These are phyloP conservation scores for Trichechus manatus DNA, from an alignment of 2,113 vertebrate genomes.

Conservation along the genomic window DNA sequence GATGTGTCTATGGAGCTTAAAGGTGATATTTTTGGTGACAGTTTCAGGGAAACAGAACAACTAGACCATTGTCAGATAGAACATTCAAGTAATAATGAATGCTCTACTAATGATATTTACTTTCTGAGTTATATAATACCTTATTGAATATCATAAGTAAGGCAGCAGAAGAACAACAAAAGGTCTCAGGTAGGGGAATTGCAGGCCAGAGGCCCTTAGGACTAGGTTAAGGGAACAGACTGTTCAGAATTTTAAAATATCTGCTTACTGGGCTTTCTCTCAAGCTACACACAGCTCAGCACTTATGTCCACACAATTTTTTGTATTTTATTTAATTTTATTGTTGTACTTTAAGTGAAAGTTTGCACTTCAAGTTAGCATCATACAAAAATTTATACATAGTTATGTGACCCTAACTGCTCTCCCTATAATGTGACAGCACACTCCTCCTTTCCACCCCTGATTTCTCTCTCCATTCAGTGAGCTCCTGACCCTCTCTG, in stretches of 20 bases:
- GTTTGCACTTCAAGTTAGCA: too few relatives aligned
- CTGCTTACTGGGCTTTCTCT: background rate
- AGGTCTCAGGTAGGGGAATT: background rate
- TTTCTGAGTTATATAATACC: conserved; percentile 16
- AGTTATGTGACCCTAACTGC: too few relatives aligned
- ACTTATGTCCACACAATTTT: too few relatives aligned
- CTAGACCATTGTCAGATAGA: background rate
- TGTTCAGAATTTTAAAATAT: conserved; percentile 41
- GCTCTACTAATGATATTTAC: background rate
- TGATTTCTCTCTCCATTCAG: too few relatives aligned
- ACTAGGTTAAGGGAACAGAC: background rate
- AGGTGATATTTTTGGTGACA: background rate
- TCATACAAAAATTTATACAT: too few relatives aligned
- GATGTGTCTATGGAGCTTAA: too few relatives aligned
- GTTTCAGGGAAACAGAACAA: conserved; percentile 53
- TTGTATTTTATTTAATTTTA: too few relatives aligned
- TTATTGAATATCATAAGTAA: conserved; percentile 41
- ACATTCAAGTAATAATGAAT: background rate
- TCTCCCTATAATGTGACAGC: too few relatives aligned
- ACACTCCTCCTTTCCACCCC: too few relatives aligned
- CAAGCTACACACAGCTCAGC: background rate
- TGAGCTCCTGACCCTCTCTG: too few relatives aligned
- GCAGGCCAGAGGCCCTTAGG: background rate
- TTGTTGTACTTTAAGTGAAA: too few relatives aligned
- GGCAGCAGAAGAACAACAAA: background rate